These are phyloP conservation scores for Machimus atricapillus DNA, from an alignment of 2,888 invertebrate species.

Conservation along the genomic window DNA sequence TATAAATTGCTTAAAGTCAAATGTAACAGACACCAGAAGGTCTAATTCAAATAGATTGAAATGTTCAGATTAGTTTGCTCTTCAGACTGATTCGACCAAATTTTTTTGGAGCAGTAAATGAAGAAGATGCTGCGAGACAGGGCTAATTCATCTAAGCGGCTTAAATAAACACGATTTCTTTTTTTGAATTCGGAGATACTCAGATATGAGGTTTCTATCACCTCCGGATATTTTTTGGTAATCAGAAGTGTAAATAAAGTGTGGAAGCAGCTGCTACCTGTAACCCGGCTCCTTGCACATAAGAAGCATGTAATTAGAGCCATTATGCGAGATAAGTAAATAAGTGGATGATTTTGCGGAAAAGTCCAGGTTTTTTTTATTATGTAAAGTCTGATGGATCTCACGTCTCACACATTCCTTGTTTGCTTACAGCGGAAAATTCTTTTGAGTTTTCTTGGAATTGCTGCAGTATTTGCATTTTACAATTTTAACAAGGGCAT, in stretches of 20 bases:
- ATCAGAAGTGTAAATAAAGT: not conserved
- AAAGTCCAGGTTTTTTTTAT: not conserved
- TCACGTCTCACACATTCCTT: not conserved
- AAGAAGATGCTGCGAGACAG: not conserved
- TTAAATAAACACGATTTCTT: not conserved
- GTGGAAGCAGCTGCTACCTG: not conserved
- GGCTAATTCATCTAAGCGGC: not conserved
- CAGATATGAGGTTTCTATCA: not conserved
- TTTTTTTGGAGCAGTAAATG: not conserved
- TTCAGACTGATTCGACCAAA: not conserved
- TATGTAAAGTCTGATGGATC: not conserved
- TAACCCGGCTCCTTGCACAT: not conserved
- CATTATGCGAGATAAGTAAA: not conserved
- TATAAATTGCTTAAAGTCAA: not conserved
- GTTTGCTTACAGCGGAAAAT: not conserved
- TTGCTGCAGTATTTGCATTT: not conserved
- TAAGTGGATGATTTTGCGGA: not conserved
- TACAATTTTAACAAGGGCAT: not conserved
- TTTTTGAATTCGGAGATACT: not conserved
- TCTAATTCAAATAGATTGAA: not conserved
- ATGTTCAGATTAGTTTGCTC: not conserved
- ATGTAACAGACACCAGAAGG: not conserved
- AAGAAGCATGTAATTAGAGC: not conserved
- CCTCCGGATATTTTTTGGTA: not conserved
- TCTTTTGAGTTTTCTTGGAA: not conserved